Base-by-base conservation (phyloP, 2,113 vertebrate genomes). In the Gobius niger region DNA sequence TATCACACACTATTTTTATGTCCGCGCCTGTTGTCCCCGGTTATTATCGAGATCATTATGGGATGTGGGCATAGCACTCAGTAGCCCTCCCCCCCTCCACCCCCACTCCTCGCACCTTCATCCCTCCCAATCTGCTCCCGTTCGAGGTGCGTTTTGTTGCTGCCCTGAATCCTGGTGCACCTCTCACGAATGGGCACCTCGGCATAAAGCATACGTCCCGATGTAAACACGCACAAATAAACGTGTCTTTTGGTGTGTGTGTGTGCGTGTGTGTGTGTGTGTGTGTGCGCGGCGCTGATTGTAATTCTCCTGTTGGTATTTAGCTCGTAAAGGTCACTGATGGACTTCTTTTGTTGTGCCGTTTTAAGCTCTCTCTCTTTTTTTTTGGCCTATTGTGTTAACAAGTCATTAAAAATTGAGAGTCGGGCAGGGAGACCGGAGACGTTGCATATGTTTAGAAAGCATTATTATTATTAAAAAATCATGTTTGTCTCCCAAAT, bases 391-490 rank as follows among this genome's bases (percentile, higher is more conserved):
- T 86, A 82, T 90, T 92, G 90, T 91, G 89, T 91, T 90, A 93
- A 88, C 89, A 91, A 85, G 83, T 91, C 92, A 93, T 93, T 91
- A 94, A 93, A 91, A 91, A 92, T 93, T 87, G 78, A 94, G 88
- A 50, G 78, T 81, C 5, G 76, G 80, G 85, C 81, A 90, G 83
- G 74, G 75, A 72, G 74, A 82, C 16, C 52, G 81, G 82, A 90
- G 84, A 88, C 88, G 87, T 84, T 91, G 93, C 93, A 92, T 94
- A 92, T 94, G 92, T 94, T 95, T 95, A 88, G 91, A 88, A 57
- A 76, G 88, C 94, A 90, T 95, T 93, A 93, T 96, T 93, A 93
- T 95, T 94, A 94, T 93, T 93, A 94, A 96, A 95, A 94, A 95
- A 94, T 93, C 87, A 91, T 94, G 94, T 95, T 96, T 94, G 93